Conservation (phyloP, 2,888 invertebrate genomes). For the Polydesmus complanatus region DNA sequence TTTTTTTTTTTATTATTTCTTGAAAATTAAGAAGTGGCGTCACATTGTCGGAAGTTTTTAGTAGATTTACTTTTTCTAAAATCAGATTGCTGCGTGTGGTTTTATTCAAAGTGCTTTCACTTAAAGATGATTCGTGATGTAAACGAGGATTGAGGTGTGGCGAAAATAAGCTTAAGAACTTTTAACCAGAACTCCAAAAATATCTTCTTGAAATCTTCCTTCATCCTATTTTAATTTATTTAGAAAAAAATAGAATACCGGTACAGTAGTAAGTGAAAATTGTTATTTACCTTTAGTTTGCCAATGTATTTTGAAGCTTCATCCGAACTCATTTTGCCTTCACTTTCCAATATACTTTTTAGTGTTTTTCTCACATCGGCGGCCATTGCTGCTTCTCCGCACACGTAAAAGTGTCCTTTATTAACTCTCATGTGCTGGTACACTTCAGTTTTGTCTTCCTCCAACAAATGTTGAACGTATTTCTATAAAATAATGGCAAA, state of each 20-base stretch:
- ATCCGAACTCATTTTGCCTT: slow-evolving; percentile 58
- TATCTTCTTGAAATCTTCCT: slow-evolving; percentile 89
- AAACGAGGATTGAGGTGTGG: too few relatives aligned
- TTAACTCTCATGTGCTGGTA: slow-evolving; percentile 60
- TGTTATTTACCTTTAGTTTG: slow-evolving; percentile 67
- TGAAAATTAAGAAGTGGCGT: too few relatives aligned
- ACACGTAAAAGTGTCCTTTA: slow-evolving; percentile 85
- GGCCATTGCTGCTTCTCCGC: slow-evolving; percentile 95
- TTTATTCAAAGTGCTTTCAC: too few relatives aligned
- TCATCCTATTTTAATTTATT: slow-evolving; percentile 73
- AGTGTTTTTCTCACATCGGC: slow-evolving; percentile 86
- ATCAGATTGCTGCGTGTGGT: too few relatives aligned
- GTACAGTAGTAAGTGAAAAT: too few relatives aligned
- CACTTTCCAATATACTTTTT: slow-evolving; percentile 60
- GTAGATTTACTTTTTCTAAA: too few relatives aligned
- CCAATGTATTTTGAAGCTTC: slow-evolving; percentile 76
- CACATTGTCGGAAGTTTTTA: too few relatives aligned
- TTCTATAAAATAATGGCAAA: slow-evolving; percentile 45
- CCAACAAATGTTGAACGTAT: slow-evolving; percentile 81
- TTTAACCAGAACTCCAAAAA: slow-evolving; percentile 49
- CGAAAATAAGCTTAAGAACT: too few relatives aligned
- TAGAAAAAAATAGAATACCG: too few relatives aligned
- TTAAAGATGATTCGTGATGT: too few relatives aligned
- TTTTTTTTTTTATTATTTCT: too few relatives aligned
- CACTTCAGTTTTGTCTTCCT: slow-evolving; percentile 60